Base-by-base conservation (phyloP, 1,140 invertebrate genomes). In the Drosophila bocki region DNA sequence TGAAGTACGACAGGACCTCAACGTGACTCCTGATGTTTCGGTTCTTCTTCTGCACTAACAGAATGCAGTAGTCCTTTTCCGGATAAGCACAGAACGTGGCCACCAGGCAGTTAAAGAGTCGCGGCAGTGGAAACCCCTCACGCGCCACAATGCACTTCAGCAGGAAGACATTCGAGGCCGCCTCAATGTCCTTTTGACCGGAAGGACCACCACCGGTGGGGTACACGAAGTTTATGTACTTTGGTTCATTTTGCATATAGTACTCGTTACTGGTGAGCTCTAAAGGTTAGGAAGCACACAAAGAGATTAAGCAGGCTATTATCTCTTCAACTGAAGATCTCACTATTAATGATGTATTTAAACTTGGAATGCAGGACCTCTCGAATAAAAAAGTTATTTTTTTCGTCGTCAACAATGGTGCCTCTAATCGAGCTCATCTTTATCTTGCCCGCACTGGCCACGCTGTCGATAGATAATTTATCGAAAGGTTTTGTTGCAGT, bases 31-130 rank as follows among this genome's bases (percentile, higher is more conserved):
- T 63, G 8, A 61, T 22, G 3, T 39, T 15, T 3, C 50, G 59
- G 12, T 12, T 0, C 1, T 26, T 57, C 26, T 63, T 61, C 0
- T 65, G 35, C 0, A 91, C 26, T 0, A 58, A 29, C 64, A 92
- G 69, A 3, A 92, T 53, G 57, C 91, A 92, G 56, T 92, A 92
- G 13, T 92, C 87, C 9, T 75, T 75, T 12, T 92, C 74, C 1
- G 91, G 91, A 79, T 76, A 91, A 1, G 82, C 91, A 2, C 75
- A 68, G 29, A 86, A 92, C 41, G 80, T 84, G 41, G 79, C 68
- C 0, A 56, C 47, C 19, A 92, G 7, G 5, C 70, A 75, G 29
- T 51, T 64, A 12, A 70, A 76, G 9, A 90, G 19, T 5, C 82
- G 71, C 2, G 71, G 35, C 15, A 90, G 12, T 0, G 81, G 75